Evolutionary conservation across 2,797 vertebrate species (phyloP).

Genomic region (Tokudaia tokunoshimensis): DNA sequence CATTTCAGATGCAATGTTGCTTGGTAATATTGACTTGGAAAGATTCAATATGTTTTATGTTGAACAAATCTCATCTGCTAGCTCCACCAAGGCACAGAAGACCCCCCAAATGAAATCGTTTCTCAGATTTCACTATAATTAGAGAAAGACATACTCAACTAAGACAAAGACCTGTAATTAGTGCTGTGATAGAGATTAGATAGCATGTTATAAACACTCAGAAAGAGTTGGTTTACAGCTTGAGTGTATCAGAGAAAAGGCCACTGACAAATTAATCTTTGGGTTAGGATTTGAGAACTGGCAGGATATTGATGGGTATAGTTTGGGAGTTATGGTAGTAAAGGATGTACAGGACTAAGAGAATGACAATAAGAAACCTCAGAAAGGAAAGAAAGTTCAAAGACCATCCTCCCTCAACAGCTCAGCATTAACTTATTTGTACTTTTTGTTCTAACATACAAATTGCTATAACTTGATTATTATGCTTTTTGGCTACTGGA

Average conservation of each 20-base stretch:
- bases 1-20: background rate
- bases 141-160: background rate
- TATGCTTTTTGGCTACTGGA: background rate
- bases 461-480: constrained; percentile 20
- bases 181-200: constrained; percentile 8
- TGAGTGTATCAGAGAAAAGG: constrained; percentile 49
- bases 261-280: constrained; percentile 46
- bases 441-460: constrained; percentile 10
- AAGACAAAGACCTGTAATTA: constrained; percentile 8
- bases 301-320: background rate
- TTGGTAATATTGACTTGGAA: background rate
- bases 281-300: constrained; percentile 3
- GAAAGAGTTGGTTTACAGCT: constrained; percentile 26
- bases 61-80: constrained; percentile 10
- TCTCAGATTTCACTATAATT: background rate
- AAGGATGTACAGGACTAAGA: constrained; percentile 2
- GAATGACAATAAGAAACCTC: background rate
- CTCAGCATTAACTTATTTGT: background rate
- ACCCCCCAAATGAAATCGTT: constrained; percentile 37
- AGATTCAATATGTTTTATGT: background rate
- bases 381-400: constrained; percentile 3
- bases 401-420: background rate
- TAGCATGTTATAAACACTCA: background rate
- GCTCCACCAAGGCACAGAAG: background rate
- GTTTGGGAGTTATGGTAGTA: background rate